phyloP scores from a whole-genome alignment of 2,113 vertebrate species.

The Prionailurus viverrinus region DNA sequence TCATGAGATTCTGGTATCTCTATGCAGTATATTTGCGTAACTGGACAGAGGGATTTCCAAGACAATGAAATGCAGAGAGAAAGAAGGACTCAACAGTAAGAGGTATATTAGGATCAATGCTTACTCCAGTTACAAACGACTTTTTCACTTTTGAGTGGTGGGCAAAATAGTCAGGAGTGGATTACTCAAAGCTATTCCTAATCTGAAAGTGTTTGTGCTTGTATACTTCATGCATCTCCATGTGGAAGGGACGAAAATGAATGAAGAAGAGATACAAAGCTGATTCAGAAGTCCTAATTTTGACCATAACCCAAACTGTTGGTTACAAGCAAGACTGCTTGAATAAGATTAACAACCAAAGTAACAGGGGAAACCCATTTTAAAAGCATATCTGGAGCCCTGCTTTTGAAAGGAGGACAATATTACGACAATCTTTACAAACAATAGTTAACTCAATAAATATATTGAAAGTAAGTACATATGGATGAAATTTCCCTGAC shows the following conservation, averaged over 20 bases:
- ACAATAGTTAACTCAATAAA: conserved; percentile 33
- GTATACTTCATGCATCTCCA: not conserved
- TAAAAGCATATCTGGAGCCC: not conserved
- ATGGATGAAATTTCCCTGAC: conserved; percentile 53
- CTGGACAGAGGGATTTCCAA: not conserved
- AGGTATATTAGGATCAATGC: not conserved
- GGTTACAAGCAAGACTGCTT: not conserved
- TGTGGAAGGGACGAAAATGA: not conserved
- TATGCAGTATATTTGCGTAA: not conserved
- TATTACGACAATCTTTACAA: conserved; percentile 23
- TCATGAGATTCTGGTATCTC: not conserved
- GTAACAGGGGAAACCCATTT: not conserved
- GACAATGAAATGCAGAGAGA: not conserved
- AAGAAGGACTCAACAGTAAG: not conserved
- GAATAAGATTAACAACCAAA: conserved; percentile 33
- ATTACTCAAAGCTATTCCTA: not conserved
- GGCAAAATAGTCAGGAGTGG: not conserved
- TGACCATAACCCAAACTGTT: conserved; percentile 7
- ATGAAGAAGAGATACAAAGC: conserved; percentile 53
- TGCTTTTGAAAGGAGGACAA: conserved; percentile 12
- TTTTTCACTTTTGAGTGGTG: not conserved
- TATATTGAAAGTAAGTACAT: conserved; percentile 28
- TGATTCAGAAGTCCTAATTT: conserved; percentile 25
- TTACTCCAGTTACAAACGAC: conserved; percentile 12
- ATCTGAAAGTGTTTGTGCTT: not conserved